Percentiles rank a stretch among this genome's conserved stretches.
phyloP scores from a whole-genome alignment of 2,113 vertebrate species.

The Hassar affinis region DNA sequence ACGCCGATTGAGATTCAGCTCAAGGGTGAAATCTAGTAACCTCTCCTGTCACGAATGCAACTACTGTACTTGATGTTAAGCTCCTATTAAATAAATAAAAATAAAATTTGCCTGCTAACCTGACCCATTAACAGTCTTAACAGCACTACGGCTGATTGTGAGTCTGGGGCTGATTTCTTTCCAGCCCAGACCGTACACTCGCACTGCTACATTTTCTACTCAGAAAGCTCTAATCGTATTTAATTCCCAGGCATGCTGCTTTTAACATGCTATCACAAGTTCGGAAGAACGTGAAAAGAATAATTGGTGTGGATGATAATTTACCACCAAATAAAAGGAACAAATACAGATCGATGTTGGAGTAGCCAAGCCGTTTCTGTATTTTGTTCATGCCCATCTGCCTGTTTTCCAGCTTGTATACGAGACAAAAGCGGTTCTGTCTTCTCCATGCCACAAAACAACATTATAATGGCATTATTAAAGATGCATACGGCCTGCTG shows the following conservation, averaged over 20 bases:
- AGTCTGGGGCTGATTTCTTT: not conserved
- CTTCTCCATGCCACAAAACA: not conserved
- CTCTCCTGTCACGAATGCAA: too few species aligned
- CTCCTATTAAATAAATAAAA: too few species aligned
- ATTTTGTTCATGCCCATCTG: not conserved
- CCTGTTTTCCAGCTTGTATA: not conserved
- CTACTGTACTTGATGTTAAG: too few species aligned
- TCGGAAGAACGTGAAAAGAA: not conserved
- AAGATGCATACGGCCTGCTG: constrained; percentile 1
- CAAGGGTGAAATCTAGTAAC: too few species aligned
- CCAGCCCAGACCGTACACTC: not conserved
- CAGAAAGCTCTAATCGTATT: too few species aligned
- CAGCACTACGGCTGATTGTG: too few species aligned
- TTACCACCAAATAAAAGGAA: not conserved
- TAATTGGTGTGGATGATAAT: too few species aligned
- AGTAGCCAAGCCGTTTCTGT: not conserved
- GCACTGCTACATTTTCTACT: too few species aligned
- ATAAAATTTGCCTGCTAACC: not conserved
- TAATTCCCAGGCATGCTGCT: too few species aligned
- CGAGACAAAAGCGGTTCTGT: not conserved
- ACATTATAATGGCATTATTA: not conserved
- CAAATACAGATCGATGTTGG: not conserved
- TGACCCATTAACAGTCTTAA: not conserved
- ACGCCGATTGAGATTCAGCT: too few species aligned
- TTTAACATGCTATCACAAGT: too few species aligned